Base-by-base conservation (phyloP, 2,113 vertebrate genomes). In the Syrrhaptes paradoxus region DNA sequence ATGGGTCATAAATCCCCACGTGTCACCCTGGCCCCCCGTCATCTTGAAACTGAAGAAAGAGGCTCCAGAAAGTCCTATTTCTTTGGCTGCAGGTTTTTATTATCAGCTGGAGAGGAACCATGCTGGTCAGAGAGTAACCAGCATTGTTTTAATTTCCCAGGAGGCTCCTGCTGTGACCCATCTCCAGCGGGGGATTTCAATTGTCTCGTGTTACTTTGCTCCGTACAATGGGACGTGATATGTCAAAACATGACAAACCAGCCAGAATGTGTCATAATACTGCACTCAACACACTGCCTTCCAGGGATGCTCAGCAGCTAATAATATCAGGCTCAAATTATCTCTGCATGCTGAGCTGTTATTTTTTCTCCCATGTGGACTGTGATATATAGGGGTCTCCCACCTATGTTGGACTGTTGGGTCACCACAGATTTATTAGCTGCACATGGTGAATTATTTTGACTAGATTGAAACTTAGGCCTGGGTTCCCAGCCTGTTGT, bases 81-180 rank as follows among this genome's bases (percentile, higher is more conserved):
- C 61, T 73, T 65, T 88, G 86, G 41, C 82, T 71, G 51, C 9
- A 3, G 43, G 31, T 58, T 94, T 58, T 93, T 62, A 18, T 84
- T 91, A 89, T 46, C 75, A 63, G 52, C 63, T 45, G 83, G 74
- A 62, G 49, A 68, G 43, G 62, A 68, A 51, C 52, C 2, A 3
- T 77, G 65, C 59, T 57, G 96, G 91, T 70, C 89, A 55, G 80
- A 83, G 87, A 49, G 61, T 55, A 13, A 7, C 76, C 70, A 62
- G 70, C 66, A 11, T n/a, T 20, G 80, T 45, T 95, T 91, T 97
- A 83, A 96, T 96, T 97, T 97, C 96, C 96, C 96, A 66, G 70
- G 96, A 87, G 96, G 78, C 48, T n/a, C n/a, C 71, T 25, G 61
- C 73, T 62, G 79, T 85, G 92, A 89, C 85, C 45, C 7, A n/a